Evolutionary conservation across 1,140 invertebrate genomes (phyloP).

Genomic region (Drosophila nikananu): DNA sequence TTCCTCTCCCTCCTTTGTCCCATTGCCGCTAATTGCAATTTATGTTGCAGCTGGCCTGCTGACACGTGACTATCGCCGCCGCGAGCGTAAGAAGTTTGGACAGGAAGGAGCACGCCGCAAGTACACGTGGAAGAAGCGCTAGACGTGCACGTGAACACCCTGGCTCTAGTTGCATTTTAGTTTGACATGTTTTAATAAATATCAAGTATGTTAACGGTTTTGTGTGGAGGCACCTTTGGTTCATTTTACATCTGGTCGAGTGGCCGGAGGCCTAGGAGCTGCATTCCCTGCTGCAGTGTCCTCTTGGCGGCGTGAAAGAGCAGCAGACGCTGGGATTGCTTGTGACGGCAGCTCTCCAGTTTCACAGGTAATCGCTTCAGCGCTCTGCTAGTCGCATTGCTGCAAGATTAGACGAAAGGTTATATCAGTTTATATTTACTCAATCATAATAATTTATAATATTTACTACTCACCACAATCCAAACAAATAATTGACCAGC

Average conservation of each 20-base stretch:
- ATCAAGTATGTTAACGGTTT: conserved; percentile 27
- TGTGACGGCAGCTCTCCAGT: conserved; percentile 86
- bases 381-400: conserved; percentile 91
- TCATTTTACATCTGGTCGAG: conserved; percentile 91
- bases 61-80: conserved; percentile 91
- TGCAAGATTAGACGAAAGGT: conserved; percentile 76
- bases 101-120: conserved; percentile 96
- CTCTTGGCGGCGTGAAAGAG: conserved; percentile 91
- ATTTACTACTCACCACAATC: conserved; percentile 87
- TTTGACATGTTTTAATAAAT: conserved; percentile 54
- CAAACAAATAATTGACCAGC: conserved; percentile 93
- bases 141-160: conserved; percentile 77
- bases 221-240: conserved; percentile 11
- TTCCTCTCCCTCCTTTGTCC: neutral
- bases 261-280: conserved; percentile 92
- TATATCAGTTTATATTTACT: neutral
- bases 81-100: conserved; percentile 97
- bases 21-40: conserved; percentile 63
- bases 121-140: conserved; percentile 97
- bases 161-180: conserved; percentile 37
- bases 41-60: conserved; percentile 92
- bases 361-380: conserved; percentile 92
- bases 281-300: conserved; percentile 91
- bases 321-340: conserved; percentile 91
- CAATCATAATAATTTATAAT: neutral